Percentiles rank a stretch among this genome's conserved stretches.
Conservation (phyloP, 1,140 invertebrate genomes). For the Cardiocondyla obscurior region DNA sequence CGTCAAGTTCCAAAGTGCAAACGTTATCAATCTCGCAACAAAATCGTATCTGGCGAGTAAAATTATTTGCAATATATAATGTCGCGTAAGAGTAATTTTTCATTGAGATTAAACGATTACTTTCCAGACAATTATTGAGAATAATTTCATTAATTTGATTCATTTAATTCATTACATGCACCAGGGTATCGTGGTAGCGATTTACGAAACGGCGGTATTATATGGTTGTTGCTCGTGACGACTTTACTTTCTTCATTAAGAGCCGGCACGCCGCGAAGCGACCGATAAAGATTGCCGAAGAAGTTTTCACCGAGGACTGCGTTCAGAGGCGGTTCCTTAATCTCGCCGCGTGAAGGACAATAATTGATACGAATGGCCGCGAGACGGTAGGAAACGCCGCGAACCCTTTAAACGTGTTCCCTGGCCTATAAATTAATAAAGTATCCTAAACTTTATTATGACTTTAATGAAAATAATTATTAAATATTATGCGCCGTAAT, state of each 20-base stretch:
- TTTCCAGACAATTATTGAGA: not conserved
- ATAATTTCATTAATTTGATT: not conserved
- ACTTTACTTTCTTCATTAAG: constrained; percentile 43
- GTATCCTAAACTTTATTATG: constrained; percentile 84
- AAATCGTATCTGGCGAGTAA: not conserved
- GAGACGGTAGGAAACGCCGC: constrained; percentile 66
- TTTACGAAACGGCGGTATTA: not conserved
- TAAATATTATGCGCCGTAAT: constrained; percentile 84
- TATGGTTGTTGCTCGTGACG: not conserved
- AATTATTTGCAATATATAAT: not conserved
- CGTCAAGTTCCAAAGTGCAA: not conserved
- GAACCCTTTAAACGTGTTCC: constrained; percentile 80
- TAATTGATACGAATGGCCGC: constrained; percentile 82
- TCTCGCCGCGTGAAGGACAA: constrained; percentile 74
- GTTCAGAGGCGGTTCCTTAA: constrained; percentile 72
- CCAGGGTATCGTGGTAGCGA: not conserved
- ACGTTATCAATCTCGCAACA: not conserved
- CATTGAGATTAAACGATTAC: not conserved
- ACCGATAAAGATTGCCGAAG: constrained; percentile 66
- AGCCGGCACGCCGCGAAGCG: constrained; percentile 59
- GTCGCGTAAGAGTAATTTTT: not conserved
- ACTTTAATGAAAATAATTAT: constrained; percentile 85
- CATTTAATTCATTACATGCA: not conserved
- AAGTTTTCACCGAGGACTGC: constrained; percentile 58
- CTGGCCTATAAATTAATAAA: constrained; percentile 84